Conservation (phyloP, 2,888 invertebrate genomes). For the Latrodectus hesperus region DNA sequence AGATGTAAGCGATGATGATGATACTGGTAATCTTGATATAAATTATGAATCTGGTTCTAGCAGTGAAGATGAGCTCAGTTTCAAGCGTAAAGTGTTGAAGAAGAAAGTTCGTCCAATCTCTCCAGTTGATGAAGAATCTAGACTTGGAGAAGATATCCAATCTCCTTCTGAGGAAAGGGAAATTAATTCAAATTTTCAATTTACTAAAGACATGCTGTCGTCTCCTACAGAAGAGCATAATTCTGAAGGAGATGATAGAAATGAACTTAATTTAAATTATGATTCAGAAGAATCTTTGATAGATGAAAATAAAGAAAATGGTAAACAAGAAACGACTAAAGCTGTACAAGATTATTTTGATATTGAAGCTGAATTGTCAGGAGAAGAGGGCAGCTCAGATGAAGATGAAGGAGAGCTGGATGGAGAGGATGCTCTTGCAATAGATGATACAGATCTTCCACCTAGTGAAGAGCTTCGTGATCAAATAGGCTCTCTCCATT, state of each 20-base stretch:
- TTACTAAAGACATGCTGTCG: neutral
- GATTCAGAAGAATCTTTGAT: constrained; percentile 4
- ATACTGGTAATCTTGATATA: too few species aligned
- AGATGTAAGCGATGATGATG: neutral
- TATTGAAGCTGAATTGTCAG: constrained; percentile 27
- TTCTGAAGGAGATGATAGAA: neutral
- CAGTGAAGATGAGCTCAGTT: neutral
- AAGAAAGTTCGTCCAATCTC: neutral
- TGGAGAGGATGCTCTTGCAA: neutral
- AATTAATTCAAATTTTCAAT: neutral
- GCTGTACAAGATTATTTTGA: constrained; percentile 11
- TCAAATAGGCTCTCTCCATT: constrained; percentile 15
- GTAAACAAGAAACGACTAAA: neutral
- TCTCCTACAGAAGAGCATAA: neutral
- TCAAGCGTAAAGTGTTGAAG: neutral
- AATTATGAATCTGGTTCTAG: constrained; percentile 1
- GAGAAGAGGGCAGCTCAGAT: constrained; percentile 27
- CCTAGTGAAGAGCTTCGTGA: constrained; percentile 25
- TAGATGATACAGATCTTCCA: neutral
- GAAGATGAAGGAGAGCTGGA: constrained; percentile 25
- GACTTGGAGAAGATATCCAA: neutral
- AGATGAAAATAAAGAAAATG: neutral
- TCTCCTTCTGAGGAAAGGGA: constrained; percentile 1
- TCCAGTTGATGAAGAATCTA: constrained; percentile 13
- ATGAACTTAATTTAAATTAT: neutral